Percentiles rank a stretch among this genome's conserved stretches.
phyloP scores from a whole-genome alignment of 2,888 invertebrate species.

The Drosophila barbarae region DNA sequence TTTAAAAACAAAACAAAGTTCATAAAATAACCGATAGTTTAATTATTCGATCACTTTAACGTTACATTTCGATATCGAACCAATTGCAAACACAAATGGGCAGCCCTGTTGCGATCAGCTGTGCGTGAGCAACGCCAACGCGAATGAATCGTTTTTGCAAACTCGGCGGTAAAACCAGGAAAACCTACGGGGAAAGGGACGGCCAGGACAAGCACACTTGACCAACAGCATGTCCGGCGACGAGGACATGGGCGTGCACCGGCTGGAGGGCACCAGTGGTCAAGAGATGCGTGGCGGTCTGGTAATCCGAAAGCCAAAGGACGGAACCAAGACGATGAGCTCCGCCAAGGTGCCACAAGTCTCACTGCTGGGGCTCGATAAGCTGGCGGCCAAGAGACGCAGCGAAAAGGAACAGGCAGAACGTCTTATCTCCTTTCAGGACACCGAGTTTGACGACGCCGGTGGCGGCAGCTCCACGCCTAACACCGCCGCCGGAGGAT shows the following conservation, averaged over 20 bases:
- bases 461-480: constrained; percentile 52
- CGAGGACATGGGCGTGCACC: constrained; percentile 81
- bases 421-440: constrained; percentile 85
- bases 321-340: constrained; percentile 77
- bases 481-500: constrained; percentile 17
- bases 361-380: constrained; percentile 91
- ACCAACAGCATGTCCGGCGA: constrained; percentile 54
- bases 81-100: constrained; percentile 13
- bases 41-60: neutral
- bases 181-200: neutral
- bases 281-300: constrained; percentile 85
- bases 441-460: constrained; percentile 80
- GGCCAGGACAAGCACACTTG: constrained; percentile 7
- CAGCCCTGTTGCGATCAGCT: constrained; percentile 20
- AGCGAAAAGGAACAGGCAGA: constrained; percentile 83
- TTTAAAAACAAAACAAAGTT: neutral
- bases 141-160: constrained; percentile 48
- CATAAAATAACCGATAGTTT: neutral
- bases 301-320: constrained; percentile 83
- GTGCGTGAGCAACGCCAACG: constrained; percentile 44
- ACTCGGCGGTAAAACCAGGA: constrained; percentile 30
- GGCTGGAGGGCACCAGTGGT: constrained; percentile 84
- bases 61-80: no score
- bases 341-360: constrained; percentile 87
- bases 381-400: constrained; percentile 88